A percentile compares a stretch with the other conserved stretches of the same genome.
phyloP scores from a whole-genome alignment of 2,888 invertebrate genomes.

The Clostera curtula region DNA sequence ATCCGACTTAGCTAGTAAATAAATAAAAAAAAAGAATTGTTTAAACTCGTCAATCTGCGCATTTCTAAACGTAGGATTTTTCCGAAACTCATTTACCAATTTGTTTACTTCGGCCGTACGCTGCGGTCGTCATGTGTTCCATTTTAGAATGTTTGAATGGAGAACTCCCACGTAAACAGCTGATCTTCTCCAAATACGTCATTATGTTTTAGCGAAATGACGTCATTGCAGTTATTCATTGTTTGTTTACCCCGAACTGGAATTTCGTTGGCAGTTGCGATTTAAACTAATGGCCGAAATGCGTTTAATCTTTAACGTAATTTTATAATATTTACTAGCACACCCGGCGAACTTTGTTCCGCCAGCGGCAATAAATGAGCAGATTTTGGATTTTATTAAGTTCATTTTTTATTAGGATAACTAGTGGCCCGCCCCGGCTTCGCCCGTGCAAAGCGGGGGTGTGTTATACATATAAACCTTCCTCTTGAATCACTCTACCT shows the following conservation, averaged over 20 bases:
- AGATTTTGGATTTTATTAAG: too few relatives aligned
- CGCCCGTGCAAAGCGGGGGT: too few relatives aligned
- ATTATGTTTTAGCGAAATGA: slow-evolving; percentile 11
- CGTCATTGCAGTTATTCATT: slow-evolving; percentile 8
- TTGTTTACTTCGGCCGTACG: slow-evolving; percentile 16
- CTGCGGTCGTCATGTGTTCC: slow-evolving; percentile 8
- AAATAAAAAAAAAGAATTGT: too few relatives aligned
- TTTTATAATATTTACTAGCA: too few relatives aligned
- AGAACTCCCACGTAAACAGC: slow-evolving; percentile 12
- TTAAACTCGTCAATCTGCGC: slow-evolving; percentile 6
- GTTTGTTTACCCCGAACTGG: too few relatives aligned
- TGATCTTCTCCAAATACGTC: slow-evolving; percentile 7
- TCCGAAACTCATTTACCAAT: slow-evolving; percentile 7
- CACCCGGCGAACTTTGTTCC: too few relatives aligned
- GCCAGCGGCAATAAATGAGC: too few relatives aligned
- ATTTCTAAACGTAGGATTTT: slow-evolving; percentile 14
- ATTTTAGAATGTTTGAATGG: slow-evolving; percentile 22
- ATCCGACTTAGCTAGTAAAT: too few relatives aligned
- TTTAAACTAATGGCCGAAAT: slow-evolving; percentile 10
- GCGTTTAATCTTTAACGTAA: slow-evolving; percentile 1
- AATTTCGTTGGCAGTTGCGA: slow-evolving; percentile 10
- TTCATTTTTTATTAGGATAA: too few relatives aligned
- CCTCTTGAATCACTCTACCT: too few relatives aligned
- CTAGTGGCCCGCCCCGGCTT: too few relatives aligned
- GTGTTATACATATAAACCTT: too few relatives aligned